These are phyloP conservation scores for Anarsia innoxiella DNA, from an alignment of 2,888 invertebrate species.

Conservation along the genomic window DNA sequence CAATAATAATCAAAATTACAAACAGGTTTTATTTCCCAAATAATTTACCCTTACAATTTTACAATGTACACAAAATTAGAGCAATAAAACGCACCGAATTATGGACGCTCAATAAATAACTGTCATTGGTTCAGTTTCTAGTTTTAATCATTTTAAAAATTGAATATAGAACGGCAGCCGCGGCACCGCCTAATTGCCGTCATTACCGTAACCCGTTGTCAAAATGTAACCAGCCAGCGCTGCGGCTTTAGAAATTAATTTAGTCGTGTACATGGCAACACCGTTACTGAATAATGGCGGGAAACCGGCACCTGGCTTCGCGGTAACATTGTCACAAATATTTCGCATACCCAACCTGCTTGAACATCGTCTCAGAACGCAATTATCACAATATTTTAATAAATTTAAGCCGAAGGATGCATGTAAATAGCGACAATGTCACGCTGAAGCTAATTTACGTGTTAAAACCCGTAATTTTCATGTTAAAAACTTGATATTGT, in stretches of 20 bases:
- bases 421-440: constrained; percentile 14
- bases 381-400: constrained; percentile 18
- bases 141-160: constrained; percentile 18
- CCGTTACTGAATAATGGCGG: constrained; percentile 25
- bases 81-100: constrained; percentile 1
- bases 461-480: constrained; percentile 15
- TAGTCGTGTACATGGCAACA: constrained; percentile 26
- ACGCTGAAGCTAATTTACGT: constrained; percentile 13
- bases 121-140: constrained; percentile 19
- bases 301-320: constrained; percentile 20
- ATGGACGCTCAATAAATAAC: constrained; percentile 11
- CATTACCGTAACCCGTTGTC: constrained; percentile 27
- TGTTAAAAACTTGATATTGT: constrained; percentile 14
- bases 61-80: constrained; percentile 1
- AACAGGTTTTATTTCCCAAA: background rate
- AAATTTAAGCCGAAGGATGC: constrained; percentile 12
- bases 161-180: constrained; percentile 27
- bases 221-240: constrained; percentile 22
- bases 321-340: constrained; percentile 17
- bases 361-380: constrained; percentile 14
- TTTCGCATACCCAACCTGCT: constrained; percentile 17
- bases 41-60: background rate
- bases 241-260: constrained; percentile 23
- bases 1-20: background rate
- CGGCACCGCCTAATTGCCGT: constrained; percentile 26